A percentile compares a stretch with the other conserved stretches of the same genome.
phyloP scores from a whole-genome alignment of 2,888 invertebrate species.

The Meteorus colon region DNA sequence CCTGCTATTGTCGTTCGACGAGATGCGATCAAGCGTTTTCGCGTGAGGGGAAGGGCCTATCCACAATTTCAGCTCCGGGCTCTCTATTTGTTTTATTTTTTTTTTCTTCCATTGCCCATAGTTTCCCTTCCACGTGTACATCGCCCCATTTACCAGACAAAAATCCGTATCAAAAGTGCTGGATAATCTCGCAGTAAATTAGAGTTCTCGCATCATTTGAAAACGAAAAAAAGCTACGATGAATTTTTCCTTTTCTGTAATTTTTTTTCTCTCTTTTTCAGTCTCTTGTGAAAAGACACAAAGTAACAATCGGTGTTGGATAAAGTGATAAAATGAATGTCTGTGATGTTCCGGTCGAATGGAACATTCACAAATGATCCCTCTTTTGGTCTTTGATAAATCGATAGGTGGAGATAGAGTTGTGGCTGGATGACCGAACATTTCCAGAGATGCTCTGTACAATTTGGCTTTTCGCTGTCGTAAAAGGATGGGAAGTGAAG shows the following conservation, averaged over 20 bases:
- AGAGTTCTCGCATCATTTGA: neutral
- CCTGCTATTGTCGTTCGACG: constrained; percentile 60
- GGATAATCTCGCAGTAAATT: constrained; percentile 6
- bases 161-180: constrained; percentile 13
- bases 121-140: neutral
- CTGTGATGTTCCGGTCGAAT: constrained; percentile 18
- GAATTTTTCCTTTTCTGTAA: neutral
- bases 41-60: constrained; percentile 47
- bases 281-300: neutral
- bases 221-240: neutral
- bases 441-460: constrained; percentile 25
- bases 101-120: constrained; percentile 1
- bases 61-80: constrained; percentile 2
- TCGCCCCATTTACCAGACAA: neutral
- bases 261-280: neutral
- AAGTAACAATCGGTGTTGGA: constrained; percentile 9
- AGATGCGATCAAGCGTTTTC: constrained; percentile 35
- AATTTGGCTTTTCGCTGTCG: constrained; percentile 24
- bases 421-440: constrained; percentile 26
- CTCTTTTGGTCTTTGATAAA: constrained; percentile 7
- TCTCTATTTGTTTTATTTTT: constrained; percentile 8
- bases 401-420: constrained; percentile 9
- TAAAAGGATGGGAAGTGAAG: neutral
- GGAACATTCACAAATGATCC: constrained; percentile 19
- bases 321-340: neutral